Evolutionary conservation across 2,888 invertebrate genomes (phyloP).

Genomic region (Hydriomena furcata): DNA sequence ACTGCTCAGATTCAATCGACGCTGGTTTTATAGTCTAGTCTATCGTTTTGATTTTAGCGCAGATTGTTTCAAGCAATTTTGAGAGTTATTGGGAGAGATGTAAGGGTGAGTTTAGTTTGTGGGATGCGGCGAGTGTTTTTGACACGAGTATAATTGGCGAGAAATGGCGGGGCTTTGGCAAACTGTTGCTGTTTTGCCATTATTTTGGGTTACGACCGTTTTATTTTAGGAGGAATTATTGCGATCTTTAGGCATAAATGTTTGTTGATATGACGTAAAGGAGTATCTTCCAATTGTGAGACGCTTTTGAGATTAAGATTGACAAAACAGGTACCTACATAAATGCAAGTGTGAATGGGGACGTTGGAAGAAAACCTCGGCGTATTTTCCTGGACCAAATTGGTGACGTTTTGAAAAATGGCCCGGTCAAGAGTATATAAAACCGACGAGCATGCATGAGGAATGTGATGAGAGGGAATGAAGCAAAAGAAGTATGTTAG

Average conservation of each 20-base stretch:
- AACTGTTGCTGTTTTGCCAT: slow-evolving; percentile 56
- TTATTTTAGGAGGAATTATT: slow-evolving; percentile 29
- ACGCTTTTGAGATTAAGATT: no score
- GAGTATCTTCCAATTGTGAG: background rate
- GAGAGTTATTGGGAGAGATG: background rate
- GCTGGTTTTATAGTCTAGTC: slow-evolving; percentile 42
- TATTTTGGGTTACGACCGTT: slow-evolving; percentile 31
- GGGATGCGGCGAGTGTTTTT: slow-evolving; percentile 56
- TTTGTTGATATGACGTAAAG: slow-evolving; percentile 1
- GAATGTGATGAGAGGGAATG: no score
- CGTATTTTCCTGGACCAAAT: no score
- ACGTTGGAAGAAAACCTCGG: no score
- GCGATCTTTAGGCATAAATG: slow-evolving; percentile 13
- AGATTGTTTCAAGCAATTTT: background rate
- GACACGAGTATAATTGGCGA: slow-evolving; percentile 77
- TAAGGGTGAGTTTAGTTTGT: slow-evolving; percentile 41
- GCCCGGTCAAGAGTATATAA: no score
- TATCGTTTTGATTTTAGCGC: slow-evolving; percentile 49
- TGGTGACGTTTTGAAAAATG: no score
- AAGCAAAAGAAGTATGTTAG: no score
- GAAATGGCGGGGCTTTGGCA: slow-evolving; percentile 71
- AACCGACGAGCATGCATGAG: no score
- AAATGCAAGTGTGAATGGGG: no score
- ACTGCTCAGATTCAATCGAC: slow-evolving; percentile 42
- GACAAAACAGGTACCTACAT: no score